Percentiles rank a stretch among this genome's conserved stretches.
Conservation (phyloP, 2,888 invertebrate genomes). For the Lochmaea crataegi region DNA sequence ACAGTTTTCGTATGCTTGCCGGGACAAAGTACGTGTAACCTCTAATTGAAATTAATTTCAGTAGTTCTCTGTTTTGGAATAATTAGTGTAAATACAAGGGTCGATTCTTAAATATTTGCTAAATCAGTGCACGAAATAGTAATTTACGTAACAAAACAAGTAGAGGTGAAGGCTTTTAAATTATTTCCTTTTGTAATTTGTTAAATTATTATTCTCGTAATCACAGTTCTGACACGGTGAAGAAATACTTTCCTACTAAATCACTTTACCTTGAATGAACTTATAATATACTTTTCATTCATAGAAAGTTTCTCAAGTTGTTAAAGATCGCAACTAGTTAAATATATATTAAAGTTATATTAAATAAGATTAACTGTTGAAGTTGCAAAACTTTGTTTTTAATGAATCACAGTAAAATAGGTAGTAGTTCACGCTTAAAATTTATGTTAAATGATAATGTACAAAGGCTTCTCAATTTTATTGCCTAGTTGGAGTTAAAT, state of each 20-base stretch:
- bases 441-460: too few species aligned
- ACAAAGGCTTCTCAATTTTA: too few species aligned
- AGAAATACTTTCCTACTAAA: not conserved
- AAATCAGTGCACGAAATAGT: not conserved
- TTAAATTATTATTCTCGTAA: not conserved
- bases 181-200: not conserved
- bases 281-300: not conserved
- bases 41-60: conserved; percentile 20
- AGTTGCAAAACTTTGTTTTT: not conserved
- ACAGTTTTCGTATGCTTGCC: conserved; percentile 5
- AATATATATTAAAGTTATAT: not conserved
- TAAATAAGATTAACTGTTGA: not conserved
- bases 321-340: not conserved
- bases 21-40: conserved; percentile 15
- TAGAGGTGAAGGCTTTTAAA: not conserved
- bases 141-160: not conserved
- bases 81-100: not conserved
- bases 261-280: not conserved
- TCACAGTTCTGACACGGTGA: not conserved
- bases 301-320: not conserved
- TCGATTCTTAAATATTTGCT: not conserved
- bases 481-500: too few species aligned
- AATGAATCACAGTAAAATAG: not conserved
- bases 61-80: not conserved
- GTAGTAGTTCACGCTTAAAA: too few species aligned